Percentiles rank a stretch among this genome's conserved stretches.
Conservation (phyloP, 2,113 vertebrate species). For the Danio rerio region GRCz12tu NC_133182.1:46300001-46300500, state of each 20-base stretch:
- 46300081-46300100: slow-evolving; percentile 60
- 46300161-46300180: not conserved
- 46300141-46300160: slow-evolving; percentile 23
- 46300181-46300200: not conserved
- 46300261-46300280: not conserved
- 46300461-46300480: too few species aligned
- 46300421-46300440: too few species aligned
- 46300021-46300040: slow-evolving; percentile 33
- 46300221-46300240: not conserved
- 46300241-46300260: not conserved
- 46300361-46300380: not conserved
- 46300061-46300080: slow-evolving; percentile 29
- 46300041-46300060: slow-evolving; percentile 30
- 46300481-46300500: too few species aligned
- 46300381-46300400: not conserved
- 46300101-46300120: slow-evolving; percentile 55
- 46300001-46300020: slow-evolving; percentile 33
- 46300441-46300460: too few species aligned
- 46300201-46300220: not conserved
- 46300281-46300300: not conserved
- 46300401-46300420: too few species aligned
- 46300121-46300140: slow-evolving; percentile 27
- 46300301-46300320: not conserved
- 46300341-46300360: not conserved
- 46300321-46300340: not conserved